Evolutionary conservation across 2,113 vertebrate species (phyloP), one percentile per base, ranked within the genome.

Genomic region (Oreochromis aureus): DNA sequence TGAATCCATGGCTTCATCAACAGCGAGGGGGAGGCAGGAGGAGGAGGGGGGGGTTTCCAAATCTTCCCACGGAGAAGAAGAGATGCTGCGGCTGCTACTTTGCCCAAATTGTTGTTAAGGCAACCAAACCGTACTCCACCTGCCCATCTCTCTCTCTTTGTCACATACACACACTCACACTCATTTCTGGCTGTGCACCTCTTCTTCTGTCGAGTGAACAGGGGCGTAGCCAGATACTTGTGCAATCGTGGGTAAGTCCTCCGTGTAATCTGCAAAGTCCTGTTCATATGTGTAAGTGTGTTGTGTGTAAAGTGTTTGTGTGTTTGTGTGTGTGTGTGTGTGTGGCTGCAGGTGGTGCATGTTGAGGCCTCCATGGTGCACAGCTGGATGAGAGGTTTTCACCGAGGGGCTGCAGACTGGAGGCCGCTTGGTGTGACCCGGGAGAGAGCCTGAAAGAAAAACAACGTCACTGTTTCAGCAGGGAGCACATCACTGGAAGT

Each of bases 361-460:
- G 95, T 97, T 95, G 95, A 97, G 96, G 97, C 97, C 96, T 97
- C 96, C 96, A 89, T 69, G 94, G 96, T 96, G 94, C 91, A 84
- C 83, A 66, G 86, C 80, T 83, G 83, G 86, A 59, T 82, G 88
- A 82, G 51, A 56, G 82, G 88, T 55, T 96, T 97, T 99, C 98
- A 99, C 96, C 98, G 98, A 90, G 98, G 98, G 91, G 98, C 98
- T 87, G 97, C 97, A 92, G 98, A 98, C 96, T 98, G 98, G 94
- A 99, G 97, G 96, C 97, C 98, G 91, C 98, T 97, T 96, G 98
- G 96, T 92, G 98, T 97, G 96, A 98, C 98, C 93, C 98, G 97
- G 95, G 98, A 97, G 93, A 98, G 97, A 95, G 98, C 98, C 98
- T 99, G 97, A 93, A 27, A 69, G 19, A 32, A 32, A 32, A 13